Percentiles rank a stretch among this genome's conserved stretches.
These are phyloP conservation scores for Eufriesea mexicana DNA, from an alignment of 1,140 invertebrate species.

Conservation along the genomic window DNA sequence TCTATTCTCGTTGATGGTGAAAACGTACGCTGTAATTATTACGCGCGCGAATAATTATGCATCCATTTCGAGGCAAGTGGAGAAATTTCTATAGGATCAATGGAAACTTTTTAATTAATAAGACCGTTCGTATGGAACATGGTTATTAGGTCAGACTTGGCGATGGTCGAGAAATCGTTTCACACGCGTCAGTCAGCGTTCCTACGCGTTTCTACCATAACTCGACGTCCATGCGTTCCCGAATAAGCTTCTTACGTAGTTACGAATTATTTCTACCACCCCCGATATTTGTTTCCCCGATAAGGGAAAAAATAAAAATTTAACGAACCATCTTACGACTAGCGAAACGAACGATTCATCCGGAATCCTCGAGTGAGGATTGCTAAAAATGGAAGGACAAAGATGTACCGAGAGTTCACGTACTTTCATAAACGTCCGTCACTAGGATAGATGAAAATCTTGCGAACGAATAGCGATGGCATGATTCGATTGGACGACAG, in stretches of 20 bases:
- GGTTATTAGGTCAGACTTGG: neutral
- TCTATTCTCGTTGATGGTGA: constrained; percentile 37
- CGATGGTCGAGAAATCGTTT: neutral
- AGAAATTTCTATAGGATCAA: constrained; percentile 26
- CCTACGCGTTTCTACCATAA: too few relatives aligned
- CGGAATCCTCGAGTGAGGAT: neutral
- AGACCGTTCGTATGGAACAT: neutral
- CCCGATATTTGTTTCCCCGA: neutral
- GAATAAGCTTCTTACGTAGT: neutral
- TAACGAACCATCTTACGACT: neutral
- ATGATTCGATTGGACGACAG: constrained; percentile 60
- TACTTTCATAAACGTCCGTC: constrained; percentile 26
- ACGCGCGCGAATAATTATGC: constrained; percentile 32
- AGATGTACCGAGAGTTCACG: neutral
- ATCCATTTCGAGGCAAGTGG: constrained; percentile 10
- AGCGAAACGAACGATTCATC: neutral
- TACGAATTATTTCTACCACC: too few relatives aligned
- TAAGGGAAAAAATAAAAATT: neutral
- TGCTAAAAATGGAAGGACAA: neutral
- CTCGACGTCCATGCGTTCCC: neutral
- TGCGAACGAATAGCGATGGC: constrained; percentile 36
- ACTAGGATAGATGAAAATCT: constrained; percentile 22
- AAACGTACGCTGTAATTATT: constrained; percentile 50
- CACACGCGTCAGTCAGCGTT: too few relatives aligned
- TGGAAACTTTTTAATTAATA: constrained; percentile 49